Evolutionary conservation across 2,113 vertebrate species (phyloP).

Genomic region (Chascanopsetta lugubris): DNA sequence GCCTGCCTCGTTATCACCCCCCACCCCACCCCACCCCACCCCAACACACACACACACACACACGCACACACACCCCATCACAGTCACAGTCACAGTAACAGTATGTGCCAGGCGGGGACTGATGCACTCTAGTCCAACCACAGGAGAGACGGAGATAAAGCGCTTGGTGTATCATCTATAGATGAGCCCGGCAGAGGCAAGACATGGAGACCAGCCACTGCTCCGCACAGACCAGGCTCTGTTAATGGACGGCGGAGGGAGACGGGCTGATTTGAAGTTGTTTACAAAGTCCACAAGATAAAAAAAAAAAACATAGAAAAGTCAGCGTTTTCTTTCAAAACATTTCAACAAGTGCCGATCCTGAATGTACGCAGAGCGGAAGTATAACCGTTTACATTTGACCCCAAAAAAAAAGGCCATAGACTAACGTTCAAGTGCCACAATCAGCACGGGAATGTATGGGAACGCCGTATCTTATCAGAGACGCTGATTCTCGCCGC

Average conservation of each 20-base stretch:
- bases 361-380: slow-evolving; percentile 55
- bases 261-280: slow-evolving; percentile 17
- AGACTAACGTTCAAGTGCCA: slow-evolving; percentile 62
- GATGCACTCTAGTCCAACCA: slow-evolving; percentile 42
- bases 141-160: slow-evolving; percentile 43
- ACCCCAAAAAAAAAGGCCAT: slow-evolving; percentile 22
- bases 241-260: slow-evolving; percentile 21
- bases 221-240: slow-evolving; percentile 8
- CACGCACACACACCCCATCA: too few relatives aligned
- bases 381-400: slow-evolving; percentile 58
- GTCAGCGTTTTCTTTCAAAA: neutral
- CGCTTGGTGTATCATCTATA: slow-evolving; percentile 38
- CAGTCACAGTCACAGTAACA: slow-evolving; percentile 56
- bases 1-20: slow-evolving; percentile 63
- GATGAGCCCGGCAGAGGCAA: slow-evolving; percentile 31
- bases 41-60: too few relatives aligned
- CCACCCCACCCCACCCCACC: too few relatives aligned
- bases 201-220: slow-evolving; percentile 11
- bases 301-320: slow-evolving; percentile 39
- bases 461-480: slow-evolving; percentile 40
- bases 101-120: slow-evolving; percentile 47
- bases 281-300: slow-evolving; percentile 41
- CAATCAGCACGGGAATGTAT: slow-evolving; percentile 56
- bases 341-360: slow-evolving; percentile 67
- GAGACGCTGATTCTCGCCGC: slow-evolving; percentile 5